Base-by-base conservation (phyloP, 2,888 invertebrate genomes). In the Chouioia cunea region DNA sequence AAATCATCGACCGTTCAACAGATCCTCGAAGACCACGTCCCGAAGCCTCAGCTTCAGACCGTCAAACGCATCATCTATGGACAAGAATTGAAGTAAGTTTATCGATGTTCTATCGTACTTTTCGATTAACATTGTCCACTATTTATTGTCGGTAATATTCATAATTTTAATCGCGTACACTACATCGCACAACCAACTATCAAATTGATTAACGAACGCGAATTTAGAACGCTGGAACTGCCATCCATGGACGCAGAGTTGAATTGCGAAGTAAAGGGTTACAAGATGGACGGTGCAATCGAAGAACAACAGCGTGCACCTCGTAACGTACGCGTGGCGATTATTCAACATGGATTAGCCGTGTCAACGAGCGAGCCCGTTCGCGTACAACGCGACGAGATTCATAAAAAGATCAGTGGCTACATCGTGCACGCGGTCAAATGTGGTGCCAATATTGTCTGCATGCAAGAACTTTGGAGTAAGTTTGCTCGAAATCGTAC, bases 391-490 rank as follows among this genome's bases (percentile, higher is more conserved):
- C 89, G 94, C 71, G 88, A 90, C 73, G 94, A 94, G 1, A 89
- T 98, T 75, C 92, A 93, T 84, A 84, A 89, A 69, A 91, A 95
- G 85, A 90, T 97, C 2, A 86, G 87, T 65, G 87, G 87, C 46
- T 92, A 97, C 43, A 91, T 96, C 46, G 88, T 91, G 66, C 88
- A 91, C 0, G 98, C 99, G 0, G 93, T 92, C 0, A 81, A 86
- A 12, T 92, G 91, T 77, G 91, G 91, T 0, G 97, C 96, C 46
- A 96, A 98, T 81, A 89, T 99, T 54, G 85, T 99, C 59, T 97
- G 98, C 82, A 90, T 98, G 75, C 99, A 99, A 87, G 99, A 99
- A 87, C 93, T 97, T 1, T 99, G 99, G 99, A 91, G 96, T 96
- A 87, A 89, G 92, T 86, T n/a, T n/a, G n/a, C n/a, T n/a, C n/a